Conservation (phyloP, 2,113 vertebrate genomes). For the Channa maculata region DNA sequence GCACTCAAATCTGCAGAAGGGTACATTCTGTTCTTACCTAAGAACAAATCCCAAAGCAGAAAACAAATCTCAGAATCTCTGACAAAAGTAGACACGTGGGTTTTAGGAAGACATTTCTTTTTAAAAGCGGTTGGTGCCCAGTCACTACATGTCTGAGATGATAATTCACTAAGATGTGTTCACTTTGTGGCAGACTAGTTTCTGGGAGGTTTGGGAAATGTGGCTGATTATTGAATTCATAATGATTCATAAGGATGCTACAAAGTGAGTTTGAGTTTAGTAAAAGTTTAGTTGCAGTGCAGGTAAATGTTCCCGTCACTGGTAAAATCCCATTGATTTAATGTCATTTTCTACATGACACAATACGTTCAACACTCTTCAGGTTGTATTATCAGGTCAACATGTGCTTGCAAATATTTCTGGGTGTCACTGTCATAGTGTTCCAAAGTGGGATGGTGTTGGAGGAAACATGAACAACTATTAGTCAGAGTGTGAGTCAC, state of each 20-base stretch:
- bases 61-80: no score
- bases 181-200: not conserved
- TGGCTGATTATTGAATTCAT: not conserved
- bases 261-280: not conserved
- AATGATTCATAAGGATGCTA: not conserved
- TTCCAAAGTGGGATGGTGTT: slow-evolving; percentile 26
- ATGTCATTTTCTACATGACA: not conserved
- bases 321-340: not conserved
- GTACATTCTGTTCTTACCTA: no score
- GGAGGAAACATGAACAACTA: slow-evolving; percentile 25
- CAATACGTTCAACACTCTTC: not conserved
- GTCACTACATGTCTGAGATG: no score
- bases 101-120: no score
- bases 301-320: no score
- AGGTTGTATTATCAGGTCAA: slow-evolving; percentile 1
- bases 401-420: not conserved
- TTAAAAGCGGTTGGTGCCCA: no score
- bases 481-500: slow-evolving; percentile 56
- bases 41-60: no score
- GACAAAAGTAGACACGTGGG: no score
- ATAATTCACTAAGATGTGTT: no score
- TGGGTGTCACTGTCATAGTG: slow-evolving; percentile 4
- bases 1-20: no score
- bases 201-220: not conserved
- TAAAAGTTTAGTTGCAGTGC: not conserved